Conservation (phyloP, 2,888 invertebrate genomes). For the Ectemnius lituratus region DNA sequence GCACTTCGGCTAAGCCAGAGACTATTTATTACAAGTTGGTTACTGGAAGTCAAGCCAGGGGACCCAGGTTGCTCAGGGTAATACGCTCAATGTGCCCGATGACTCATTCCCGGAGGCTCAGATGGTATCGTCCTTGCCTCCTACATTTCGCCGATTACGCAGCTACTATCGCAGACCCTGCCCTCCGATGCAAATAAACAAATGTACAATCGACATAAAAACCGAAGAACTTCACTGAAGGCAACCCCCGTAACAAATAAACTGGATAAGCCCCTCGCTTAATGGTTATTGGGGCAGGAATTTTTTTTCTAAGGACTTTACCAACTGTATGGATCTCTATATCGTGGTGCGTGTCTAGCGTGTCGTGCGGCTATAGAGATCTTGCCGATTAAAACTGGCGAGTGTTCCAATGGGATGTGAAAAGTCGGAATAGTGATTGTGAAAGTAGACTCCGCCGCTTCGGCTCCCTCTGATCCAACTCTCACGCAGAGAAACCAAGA, state of each 20-base stretch:
- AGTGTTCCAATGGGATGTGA: conserved; percentile 31
- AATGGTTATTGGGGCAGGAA: not conserved
- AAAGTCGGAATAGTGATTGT: conserved; percentile 24
- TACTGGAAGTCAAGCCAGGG: conserved; percentile 60
- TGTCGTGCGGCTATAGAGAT: not conserved
- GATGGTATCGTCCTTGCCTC: conserved; percentile 65
- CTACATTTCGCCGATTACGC: conserved; percentile 67
- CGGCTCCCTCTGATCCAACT: conserved; percentile 21
- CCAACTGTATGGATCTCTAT: no score
- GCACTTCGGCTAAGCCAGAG: conserved; percentile 57
- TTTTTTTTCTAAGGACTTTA: no score
- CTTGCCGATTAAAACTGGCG: conserved; percentile 1
- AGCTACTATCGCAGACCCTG: conserved; percentile 61
- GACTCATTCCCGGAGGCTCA: conserved; percentile 72
- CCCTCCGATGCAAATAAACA: no score
- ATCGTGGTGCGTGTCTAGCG: not conserved
- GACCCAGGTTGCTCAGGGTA: conserved; percentile 67
- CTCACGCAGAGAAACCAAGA: conserved; percentile 19
- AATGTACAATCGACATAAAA: no score
- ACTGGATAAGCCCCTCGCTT: no score
- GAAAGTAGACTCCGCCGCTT: conserved; percentile 14
- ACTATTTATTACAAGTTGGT: conserved; percentile 67
- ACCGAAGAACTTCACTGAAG: no score
- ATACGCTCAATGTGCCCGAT: conserved; percentile 69
- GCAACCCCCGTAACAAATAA: no score